Evolutionary conservation across 2,113 vertebrate genomes (phyloP).

Genomic region (Corythornis vintsioides): DNA sequence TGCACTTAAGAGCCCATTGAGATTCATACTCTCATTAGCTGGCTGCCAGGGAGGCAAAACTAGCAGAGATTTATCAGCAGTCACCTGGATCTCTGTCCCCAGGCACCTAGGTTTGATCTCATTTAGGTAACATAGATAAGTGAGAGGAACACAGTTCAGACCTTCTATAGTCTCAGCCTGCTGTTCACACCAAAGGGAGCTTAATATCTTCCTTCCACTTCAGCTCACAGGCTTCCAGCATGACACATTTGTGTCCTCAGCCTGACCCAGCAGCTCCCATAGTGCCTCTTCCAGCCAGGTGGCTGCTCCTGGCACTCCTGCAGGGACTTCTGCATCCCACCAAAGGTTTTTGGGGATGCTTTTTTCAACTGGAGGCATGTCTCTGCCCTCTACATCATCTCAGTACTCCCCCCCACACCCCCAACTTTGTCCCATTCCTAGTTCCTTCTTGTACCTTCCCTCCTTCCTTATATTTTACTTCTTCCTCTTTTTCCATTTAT

Average conservation of each 20-base stretch:
- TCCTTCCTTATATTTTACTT: background rate
- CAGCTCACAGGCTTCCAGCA: too few relatives aligned
- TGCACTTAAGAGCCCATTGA: background rate
- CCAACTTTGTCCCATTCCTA: background rate
- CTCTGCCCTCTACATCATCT: background rate
- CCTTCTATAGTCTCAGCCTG: too few relatives aligned
- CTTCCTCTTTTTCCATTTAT: background rate
- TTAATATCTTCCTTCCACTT: too few relatives aligned
- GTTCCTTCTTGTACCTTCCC: background rate
- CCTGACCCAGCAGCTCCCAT: too few relatives aligned
- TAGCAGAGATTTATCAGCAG: slow-evolving; percentile 17
- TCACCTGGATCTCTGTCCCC: background rate
- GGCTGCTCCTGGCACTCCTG: too few relatives aligned
- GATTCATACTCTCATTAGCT: slow-evolving; percentile 14
- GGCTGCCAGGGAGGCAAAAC: slow-evolving; percentile 26
- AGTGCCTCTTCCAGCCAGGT: too few relatives aligned
- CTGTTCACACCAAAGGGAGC: too few relatives aligned
- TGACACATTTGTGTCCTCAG: too few relatives aligned
- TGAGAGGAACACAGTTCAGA: too few relatives aligned
- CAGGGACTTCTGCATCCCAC: too few relatives aligned
- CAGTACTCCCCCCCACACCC: background rate
- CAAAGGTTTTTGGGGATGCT: too few relatives aligned
- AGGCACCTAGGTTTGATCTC: background rate
- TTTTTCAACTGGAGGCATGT: too few relatives aligned
- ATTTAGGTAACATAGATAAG: background rate